A percentile compares a stretch with the other conserved stretches of the same genome.
Conservation (phyloP, 2,888 invertebrate species). For the Ophioninae sp. region DNA sequence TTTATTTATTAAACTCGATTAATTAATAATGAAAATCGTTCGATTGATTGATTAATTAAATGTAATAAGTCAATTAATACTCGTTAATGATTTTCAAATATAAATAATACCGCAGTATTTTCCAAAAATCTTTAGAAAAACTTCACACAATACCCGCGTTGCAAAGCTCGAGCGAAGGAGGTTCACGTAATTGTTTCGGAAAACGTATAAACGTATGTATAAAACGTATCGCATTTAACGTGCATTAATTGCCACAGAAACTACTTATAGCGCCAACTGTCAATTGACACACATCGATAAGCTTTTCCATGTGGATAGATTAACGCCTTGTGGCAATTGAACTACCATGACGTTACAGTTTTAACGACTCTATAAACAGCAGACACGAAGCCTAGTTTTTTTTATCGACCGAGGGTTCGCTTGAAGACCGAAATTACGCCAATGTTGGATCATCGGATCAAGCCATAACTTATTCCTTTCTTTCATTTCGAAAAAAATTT, state of each 20-base stretch:
- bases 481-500: neutral
- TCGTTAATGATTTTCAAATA: neutral
- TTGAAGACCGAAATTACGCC: neutral
- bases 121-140: neutral
- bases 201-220: neutral
- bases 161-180: neutral
- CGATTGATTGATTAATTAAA: no score
- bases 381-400: neutral
- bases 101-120: neutral
- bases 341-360: neutral
- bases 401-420: neutral
- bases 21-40: no score
- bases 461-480: neutral
- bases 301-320: neutral
- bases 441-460: no score
- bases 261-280: conserved; percentile 29
- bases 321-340: conserved; percentile 2
- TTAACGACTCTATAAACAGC: neutral
- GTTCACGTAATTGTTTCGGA: neutral
- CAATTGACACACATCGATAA: conserved; percentile 48
- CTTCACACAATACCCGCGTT: neutral
- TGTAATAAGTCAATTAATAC: no score
- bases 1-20: no score
- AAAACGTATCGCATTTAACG: neutral
- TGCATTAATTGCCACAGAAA: conserved; percentile 8